A percentile compares a stretch with the other conserved stretches of the same genome.
phyloP scores from a whole-genome alignment of 2,797 vertebrate genomes.

The Bufotes viridis region DNA sequence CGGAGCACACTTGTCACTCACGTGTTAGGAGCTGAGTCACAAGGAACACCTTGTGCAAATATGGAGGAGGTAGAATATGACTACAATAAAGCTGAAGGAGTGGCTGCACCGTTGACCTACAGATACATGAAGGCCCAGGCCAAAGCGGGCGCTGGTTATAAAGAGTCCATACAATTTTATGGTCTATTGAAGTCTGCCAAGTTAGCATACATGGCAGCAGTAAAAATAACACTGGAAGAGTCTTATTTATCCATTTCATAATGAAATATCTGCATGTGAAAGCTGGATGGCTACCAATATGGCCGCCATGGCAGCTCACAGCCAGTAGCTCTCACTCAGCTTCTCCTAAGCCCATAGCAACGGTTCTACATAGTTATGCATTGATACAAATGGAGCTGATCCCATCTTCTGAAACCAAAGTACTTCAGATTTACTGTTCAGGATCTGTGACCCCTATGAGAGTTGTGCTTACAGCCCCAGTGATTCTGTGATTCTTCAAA shows the following conservation, averaged over 20 bases:
- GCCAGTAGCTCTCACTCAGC: not conserved
- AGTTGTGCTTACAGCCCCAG: no score
- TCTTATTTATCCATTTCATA: no score
- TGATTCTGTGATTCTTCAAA: no score
- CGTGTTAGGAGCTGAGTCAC: constrained; percentile 42
- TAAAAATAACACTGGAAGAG: not conserved
- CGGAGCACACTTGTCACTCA: constrained; percentile 20
- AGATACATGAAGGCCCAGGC: not conserved
- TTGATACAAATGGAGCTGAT: not conserved
- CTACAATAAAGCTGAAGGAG: constrained; percentile 53
- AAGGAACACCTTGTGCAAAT: constrained; percentile 57
- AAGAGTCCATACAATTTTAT: not conserved
- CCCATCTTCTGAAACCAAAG: not conserved
- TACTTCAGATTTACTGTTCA: not conserved
- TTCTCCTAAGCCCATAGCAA: no score
- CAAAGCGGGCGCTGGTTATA: not conserved
- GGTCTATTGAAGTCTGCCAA: not conserved
- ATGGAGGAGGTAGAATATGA: constrained; percentile 43
- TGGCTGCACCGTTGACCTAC: constrained; percentile 47
- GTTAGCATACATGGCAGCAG: not conserved
- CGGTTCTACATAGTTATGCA: no score
- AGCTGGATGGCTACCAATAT: not conserved
- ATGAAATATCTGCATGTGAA: not conserved
- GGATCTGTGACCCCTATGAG: not conserved
- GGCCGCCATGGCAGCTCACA: not conserved